phyloP scores from a whole-genome alignment of 2,888 invertebrate genomes.

The Meandrusa payeni region DNA sequence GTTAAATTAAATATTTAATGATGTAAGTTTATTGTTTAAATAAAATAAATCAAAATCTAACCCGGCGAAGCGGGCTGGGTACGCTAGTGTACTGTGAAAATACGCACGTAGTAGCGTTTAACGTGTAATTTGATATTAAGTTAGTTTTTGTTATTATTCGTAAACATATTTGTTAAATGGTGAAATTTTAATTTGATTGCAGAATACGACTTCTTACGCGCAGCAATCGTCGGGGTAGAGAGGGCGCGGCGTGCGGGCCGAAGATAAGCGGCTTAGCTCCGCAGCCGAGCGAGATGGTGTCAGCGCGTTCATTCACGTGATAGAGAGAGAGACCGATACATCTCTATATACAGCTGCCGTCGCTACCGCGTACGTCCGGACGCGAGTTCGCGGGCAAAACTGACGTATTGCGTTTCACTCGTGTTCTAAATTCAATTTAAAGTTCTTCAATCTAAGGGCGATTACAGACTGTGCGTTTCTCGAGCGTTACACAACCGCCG shows the following conservation, averaged over 20 bases:
- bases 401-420: conserved; percentile 34
- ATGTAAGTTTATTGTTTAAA: too few species aligned
- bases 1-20: too few species aligned
- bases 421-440: conserved; percentile 31
- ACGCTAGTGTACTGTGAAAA: too few species aligned
- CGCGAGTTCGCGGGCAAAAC: conserved; percentile 39
- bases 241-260: conserved; percentile 72
- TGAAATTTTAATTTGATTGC: conserved; percentile 39
- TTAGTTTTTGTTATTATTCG: too few species aligned
- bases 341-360: conserved; percentile 72
- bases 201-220: conserved; percentile 64
- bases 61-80: too few species aligned
- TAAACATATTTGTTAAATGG: too few species aligned
- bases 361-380: conserved; percentile 61
- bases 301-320: conserved; percentile 31
- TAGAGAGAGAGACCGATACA: conserved; percentile 48
- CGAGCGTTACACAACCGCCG: conserved; percentile 39
- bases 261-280: conserved; percentile 79
- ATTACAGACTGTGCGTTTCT: conserved; percentile 25
- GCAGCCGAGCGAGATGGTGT: conserved; percentile 53
- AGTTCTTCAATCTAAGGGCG: accelerated
- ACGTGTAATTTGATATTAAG: too few species aligned
- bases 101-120: too few species aligned
- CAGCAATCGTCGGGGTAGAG: conserved; percentile 60
- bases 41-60: too few species aligned